Evolutionary conservation across 2,888 invertebrate genomes (phyloP).

Genomic region (Eupithecia inturbata): DNA sequence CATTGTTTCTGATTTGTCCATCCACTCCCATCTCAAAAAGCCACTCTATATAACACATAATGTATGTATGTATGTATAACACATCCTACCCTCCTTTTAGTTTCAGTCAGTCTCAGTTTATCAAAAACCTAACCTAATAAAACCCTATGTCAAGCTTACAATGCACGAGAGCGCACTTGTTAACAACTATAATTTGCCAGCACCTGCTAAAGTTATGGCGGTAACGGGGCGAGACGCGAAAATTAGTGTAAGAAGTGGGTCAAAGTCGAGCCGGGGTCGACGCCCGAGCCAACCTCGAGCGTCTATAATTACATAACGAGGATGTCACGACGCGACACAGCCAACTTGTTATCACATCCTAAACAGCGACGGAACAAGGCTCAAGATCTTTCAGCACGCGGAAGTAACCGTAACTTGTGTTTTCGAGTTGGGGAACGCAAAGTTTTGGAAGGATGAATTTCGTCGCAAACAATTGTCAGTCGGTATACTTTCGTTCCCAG

Average conservation of each 20-base stretch:
- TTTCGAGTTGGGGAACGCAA: slow-evolving; percentile 51
- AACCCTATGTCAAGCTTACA: slow-evolving; percentile 1
- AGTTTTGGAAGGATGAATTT: slow-evolving; percentile 48
- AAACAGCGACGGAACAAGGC: slow-evolving; percentile 41
- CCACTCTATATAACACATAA: too few relatives aligned
- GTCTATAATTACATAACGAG: slow-evolving; percentile 78
- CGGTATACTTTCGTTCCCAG: slow-evolving; percentile 44
- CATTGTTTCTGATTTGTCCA: too few relatives aligned
- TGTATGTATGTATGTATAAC: too few relatives aligned
- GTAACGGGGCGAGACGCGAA: slow-evolving; percentile 72
- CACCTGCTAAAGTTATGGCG: slow-evolving; percentile 52
- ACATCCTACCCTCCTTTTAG: not conserved
- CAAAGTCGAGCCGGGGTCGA: slow-evolving; percentile 79
- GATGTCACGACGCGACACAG: slow-evolving; percentile 61
- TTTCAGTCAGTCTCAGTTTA: not conserved
- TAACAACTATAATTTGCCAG: slow-evolving; percentile 33
- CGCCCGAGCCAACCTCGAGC: slow-evolving; percentile 63
- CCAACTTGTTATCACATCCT: slow-evolving; percentile 48
- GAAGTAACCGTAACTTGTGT: slow-evolving; percentile 50
- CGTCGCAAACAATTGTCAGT: slow-evolving; percentile 50
- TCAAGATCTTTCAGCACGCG: slow-evolving; percentile 45
- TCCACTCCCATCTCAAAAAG: too few relatives aligned
- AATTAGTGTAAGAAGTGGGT: slow-evolving; percentile 82
- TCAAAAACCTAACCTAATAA: not conserved
- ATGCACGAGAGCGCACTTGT: slow-evolving; percentile 13